Conservation (phyloP, 2,888 invertebrate species). For the Apodemia hepburni region DNA sequence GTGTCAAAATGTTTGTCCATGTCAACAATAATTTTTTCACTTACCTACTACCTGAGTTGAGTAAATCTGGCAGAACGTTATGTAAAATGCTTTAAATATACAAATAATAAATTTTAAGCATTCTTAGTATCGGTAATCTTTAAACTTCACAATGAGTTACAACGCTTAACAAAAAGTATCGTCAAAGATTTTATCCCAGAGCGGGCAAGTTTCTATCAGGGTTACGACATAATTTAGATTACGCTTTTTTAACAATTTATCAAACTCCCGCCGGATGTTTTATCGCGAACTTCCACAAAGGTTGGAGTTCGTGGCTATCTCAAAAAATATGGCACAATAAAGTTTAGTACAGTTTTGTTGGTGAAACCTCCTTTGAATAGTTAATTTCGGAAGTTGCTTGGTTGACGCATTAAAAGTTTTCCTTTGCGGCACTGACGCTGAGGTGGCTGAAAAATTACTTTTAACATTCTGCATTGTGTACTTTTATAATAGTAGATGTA, state of each 20-base stretch:
- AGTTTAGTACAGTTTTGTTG: slow-evolving; percentile 45
- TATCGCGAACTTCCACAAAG: slow-evolving; percentile 33
- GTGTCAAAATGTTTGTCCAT: no score
- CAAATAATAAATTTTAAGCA: not conserved
- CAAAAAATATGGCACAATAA: slow-evolving; percentile 47
- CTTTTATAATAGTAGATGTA: not conserved
- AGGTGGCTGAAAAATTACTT: slow-evolving; percentile 15
- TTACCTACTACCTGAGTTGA: no score
- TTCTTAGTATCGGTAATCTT: not conserved
- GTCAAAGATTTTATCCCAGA: slow-evolving; percentile 2
- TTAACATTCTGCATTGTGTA: not conserved
- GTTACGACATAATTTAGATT: slow-evolving; percentile 12
- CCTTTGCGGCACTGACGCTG: slow-evolving; percentile 72
- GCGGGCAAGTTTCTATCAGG: slow-evolving; percentile 5
- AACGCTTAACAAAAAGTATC: slow-evolving; percentile 1
- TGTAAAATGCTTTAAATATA: no score
- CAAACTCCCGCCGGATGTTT: slow-evolving; percentile 45
- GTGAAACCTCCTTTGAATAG: slow-evolving; percentile 38
- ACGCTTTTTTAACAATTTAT: slow-evolving; percentile 38
- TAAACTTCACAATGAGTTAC: not conserved
- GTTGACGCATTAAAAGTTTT: slow-evolving; percentile 40
- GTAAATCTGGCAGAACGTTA: no score
- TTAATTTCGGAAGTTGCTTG: slow-evolving; percentile 38
- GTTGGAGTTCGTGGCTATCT: slow-evolving; percentile 20
- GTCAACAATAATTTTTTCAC: no score